Percentiles rank a stretch among this genome's conserved stretches.
Conservation (phyloP, 1,140 invertebrate genomes). For the Sinonovacula constricta region DNA sequence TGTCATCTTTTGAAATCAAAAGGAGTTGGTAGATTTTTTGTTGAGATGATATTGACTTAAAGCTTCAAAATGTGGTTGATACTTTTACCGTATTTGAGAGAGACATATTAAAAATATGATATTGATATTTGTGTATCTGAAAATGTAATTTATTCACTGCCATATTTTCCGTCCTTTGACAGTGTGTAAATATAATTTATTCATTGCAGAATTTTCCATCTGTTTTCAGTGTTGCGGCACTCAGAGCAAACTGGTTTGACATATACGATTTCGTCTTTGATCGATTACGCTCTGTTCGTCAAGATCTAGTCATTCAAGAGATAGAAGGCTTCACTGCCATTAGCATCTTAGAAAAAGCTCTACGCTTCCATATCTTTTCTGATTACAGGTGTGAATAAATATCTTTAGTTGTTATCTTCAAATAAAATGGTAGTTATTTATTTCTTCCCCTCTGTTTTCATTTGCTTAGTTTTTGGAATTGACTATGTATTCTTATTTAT, state of each 20-base stretch:
- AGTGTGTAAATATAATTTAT: background rate
- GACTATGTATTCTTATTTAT: too few relatives aligned
- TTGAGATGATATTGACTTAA: background rate
- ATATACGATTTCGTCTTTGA: constrained; percentile 89
- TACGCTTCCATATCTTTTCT: constrained; percentile 85
- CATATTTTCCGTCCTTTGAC: background rate
- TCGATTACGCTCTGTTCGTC: constrained; percentile 85
- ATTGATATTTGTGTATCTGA: background rate
- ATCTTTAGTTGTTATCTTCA: too few relatives aligned
- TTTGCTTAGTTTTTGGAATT: too few relatives aligned
- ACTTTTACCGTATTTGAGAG: background rate
- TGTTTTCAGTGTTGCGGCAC: constrained; percentile 80
- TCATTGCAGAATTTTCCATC: constrained; percentile 36
- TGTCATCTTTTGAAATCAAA: too few relatives aligned
- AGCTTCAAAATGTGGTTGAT: background rate
- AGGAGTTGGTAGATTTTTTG: too few relatives aligned
- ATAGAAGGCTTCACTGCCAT: constrained; percentile 79
- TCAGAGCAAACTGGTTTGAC: constrained; percentile 80
- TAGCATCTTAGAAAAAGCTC: constrained; percentile 83
- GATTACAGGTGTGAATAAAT: too few relatives aligned
- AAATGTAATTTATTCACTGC: background rate
- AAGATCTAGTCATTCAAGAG: constrained; percentile 87
- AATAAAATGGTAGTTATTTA: too few relatives aligned
- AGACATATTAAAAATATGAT: background rate
- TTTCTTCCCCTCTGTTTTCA: too few relatives aligned